Evolutionary conservation across 2,888 invertebrate species (phyloP).

Genomic region (Ptilodon capucinus): DNA sequence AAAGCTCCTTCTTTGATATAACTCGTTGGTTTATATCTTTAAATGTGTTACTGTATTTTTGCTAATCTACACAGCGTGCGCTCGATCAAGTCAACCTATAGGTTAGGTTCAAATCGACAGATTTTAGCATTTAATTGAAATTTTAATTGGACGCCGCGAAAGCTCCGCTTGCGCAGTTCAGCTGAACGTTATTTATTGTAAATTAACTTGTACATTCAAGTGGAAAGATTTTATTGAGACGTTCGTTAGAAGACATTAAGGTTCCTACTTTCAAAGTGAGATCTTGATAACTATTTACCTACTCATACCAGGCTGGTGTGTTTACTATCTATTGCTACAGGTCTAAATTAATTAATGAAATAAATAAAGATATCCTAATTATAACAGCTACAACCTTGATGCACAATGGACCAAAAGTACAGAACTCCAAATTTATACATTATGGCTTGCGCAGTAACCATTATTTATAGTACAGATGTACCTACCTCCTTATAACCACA

Average conservation of each 20-base stretch:
- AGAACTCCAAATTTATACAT: too few species aligned
- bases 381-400: too few species aligned
- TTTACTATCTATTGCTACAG: too few species aligned
- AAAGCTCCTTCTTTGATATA: too few species aligned
- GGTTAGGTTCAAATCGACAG: conserved; percentile 52
- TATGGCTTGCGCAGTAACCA: too few species aligned
- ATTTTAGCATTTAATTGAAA: conserved; percentile 61
- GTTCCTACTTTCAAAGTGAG: not conserved
- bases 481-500: too few species aligned
- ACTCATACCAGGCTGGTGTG: too few species aligned
- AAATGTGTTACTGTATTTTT: conserved; percentile 2
- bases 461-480: too few species aligned
- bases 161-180: conserved; percentile 39
- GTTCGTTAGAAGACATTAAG: not conserved
- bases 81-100: conserved; percentile 23
- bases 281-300: not conserved
- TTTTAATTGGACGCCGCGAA: conserved; percentile 57
- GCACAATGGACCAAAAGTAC: too few species aligned
- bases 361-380: too few species aligned
- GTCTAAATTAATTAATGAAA: too few species aligned
- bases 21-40: too few species aligned
- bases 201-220: conserved; percentile 22
- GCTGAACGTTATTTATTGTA: conserved; percentile 31
- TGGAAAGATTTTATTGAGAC: not conserved
- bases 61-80: conserved; percentile 19